Evolutionary conservation across 2,797 vertebrate genomes (phyloP).

Genomic region (Tangara arthus): DNA sequence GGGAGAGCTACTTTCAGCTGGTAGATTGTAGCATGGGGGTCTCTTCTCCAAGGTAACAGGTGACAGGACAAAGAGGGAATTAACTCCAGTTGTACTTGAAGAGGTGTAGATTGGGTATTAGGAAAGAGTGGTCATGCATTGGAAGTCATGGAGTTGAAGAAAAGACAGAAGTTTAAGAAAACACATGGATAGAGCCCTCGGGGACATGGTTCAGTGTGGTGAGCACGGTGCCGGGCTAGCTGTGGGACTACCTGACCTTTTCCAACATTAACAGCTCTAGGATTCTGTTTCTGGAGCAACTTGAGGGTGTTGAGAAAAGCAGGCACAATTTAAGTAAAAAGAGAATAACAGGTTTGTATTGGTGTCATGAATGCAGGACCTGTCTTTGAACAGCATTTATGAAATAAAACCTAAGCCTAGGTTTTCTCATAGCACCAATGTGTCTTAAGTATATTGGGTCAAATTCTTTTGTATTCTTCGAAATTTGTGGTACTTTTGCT

Average conservation of each 20-base stretch:
- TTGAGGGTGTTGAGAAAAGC: not conserved
- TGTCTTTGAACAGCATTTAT: not conserved
- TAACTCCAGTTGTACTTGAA: not conserved
- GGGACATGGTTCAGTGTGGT: not conserved
- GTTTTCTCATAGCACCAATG: not conserved
- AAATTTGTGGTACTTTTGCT: not conserved
- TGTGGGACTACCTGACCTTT: not conserved
- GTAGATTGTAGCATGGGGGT: accelerated
- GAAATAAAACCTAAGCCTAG: not conserved
- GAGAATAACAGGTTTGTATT: not conserved
- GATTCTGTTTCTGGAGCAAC: not conserved
- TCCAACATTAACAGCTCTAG: not conserved
- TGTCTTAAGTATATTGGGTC: not conserved
- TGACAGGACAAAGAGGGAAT: not conserved
- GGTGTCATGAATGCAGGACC: not conserved
- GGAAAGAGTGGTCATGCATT: not conserved
- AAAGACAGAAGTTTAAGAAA: not conserved
- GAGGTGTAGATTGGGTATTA: not conserved
- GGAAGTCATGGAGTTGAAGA: too few relatives aligned
- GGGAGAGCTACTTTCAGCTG: not conserved
- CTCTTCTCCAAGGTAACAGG: not conserved
- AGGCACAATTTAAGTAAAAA: not conserved
- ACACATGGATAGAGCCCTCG: accelerated
- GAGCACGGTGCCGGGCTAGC: not conserved
- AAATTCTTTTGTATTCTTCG: not conserved